These are phyloP conservation scores for Lucifuga dentata DNA, from an alignment of 2,113 vertebrate species.

Conservation along the genomic window DNA sequence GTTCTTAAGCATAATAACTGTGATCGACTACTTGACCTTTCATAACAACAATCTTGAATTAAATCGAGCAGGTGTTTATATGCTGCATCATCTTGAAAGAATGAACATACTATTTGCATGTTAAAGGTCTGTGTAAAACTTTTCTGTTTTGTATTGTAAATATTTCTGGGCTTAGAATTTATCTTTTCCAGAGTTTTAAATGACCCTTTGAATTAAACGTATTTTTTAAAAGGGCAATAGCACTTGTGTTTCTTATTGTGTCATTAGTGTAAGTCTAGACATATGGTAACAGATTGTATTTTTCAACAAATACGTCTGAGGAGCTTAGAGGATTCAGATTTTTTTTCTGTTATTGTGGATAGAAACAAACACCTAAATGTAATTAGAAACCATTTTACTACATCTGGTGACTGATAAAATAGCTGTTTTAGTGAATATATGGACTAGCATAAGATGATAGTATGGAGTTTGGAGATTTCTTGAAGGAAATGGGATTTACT, in stretches of 20 bases:
- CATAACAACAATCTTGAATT: conserved; percentile 23
- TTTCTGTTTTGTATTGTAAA: neutral
- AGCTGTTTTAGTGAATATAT: no score
- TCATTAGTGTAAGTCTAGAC: neutral
- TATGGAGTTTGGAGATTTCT: conserved; percentile 8
- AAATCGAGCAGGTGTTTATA: conserved; percentile 12
- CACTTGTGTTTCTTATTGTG: conserved; percentile 48
- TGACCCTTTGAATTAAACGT: neutral
- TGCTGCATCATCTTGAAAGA: neutral
- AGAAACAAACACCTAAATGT: conserved; percentile 24
- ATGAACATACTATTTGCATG: neutral
- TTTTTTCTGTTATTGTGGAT: conserved; percentile 13
- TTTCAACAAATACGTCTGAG: conserved; percentile 32
- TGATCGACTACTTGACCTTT: conserved; percentile 51
- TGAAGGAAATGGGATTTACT: conserved; percentile 2
- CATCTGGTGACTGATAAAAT: neutral
- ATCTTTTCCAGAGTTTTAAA: conserved; percentile 19
- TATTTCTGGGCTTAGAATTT: conserved; percentile 5
- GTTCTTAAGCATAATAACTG: conserved; percentile 8
- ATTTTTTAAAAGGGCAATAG: conserved; percentile 29
- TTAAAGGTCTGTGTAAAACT: conserved; percentile 4
- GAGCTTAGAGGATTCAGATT: no score
- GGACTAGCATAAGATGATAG: neutral
- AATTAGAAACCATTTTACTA: conserved; percentile 1
- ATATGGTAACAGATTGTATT: conserved; percentile 16